Evolutionary conservation across 2,888 invertebrate species (phyloP).

Genomic region (Caenorhabditis sulstoni): DNA sequence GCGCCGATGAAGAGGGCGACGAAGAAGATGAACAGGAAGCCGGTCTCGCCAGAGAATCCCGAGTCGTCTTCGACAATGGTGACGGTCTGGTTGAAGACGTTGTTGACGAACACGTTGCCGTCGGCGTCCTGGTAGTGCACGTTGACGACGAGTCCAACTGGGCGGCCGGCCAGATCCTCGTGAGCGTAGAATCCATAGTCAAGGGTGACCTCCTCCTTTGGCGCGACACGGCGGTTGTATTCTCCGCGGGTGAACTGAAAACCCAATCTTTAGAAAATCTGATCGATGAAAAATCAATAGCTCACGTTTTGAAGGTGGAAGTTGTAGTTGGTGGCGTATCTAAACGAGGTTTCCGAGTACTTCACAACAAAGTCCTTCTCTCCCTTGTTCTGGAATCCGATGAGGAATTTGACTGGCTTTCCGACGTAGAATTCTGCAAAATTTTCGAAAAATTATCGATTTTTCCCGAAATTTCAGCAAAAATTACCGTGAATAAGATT

Average conservation of each 20-base stretch:
- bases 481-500: conserved; percentile 83
- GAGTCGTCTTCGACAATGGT: conserved; percentile 96
- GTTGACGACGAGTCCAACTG: conserved; percentile 92
- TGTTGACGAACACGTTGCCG: conserved; percentile 87
- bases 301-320: conserved; percentile 94
- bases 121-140: conserved; percentile 81
- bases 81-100: conserved; percentile 97
- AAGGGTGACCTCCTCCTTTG: conserved; percentile 93
- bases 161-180: conserved; percentile 96
- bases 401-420: conserved; percentile 92
- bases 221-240: conserved; percentile 91
- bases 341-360: conserved; percentile 95
- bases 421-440: conserved; percentile 95
- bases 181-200: conserved; percentile 95
- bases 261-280: too few relatives aligned
- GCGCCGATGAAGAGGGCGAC: conserved; percentile 91
- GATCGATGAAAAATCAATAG: conserved; percentile 32
- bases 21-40: conserved; percentile 96
- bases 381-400: conserved; percentile 96
- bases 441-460: conserved; percentile 81
- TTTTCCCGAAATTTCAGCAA: too few relatives aligned
- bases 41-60: conserved; percentile 97
- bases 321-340: conserved; percentile 98
- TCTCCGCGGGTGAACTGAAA: conserved; percentile 89
- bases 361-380: conserved; percentile 92